Base-by-base conservation (phyloP, 2,888 invertebrate genomes). In the Adelphocoris suturalis region DNA sequence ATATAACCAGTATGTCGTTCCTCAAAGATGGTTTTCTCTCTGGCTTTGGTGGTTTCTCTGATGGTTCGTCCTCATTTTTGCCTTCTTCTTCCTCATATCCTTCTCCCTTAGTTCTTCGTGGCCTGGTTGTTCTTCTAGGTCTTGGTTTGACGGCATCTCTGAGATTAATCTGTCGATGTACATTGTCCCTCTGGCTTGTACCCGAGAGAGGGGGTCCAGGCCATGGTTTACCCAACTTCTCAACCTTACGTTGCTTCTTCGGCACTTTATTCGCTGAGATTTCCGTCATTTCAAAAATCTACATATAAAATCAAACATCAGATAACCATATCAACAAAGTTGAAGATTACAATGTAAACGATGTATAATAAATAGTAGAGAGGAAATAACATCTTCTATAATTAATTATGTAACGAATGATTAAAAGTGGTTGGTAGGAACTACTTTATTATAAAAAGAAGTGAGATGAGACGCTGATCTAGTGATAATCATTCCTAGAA, bases 201-300 rank as follows among this genome's bases (percentile, higher is more conserved):
- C n/a, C n/a, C n/a, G 61, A 14, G n/a, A 61, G 61, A 19, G 61
- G 61, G n/a, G 61, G 61, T n/a, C 61, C 61, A 9, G 61, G 61
- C 61, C 61, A 61, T 7, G 61, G 19, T 61, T 61, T 61, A 61
- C n/a, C 61, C 9, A 7, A 0, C 9, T 16, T 16, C 19, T 19
- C 61, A 3, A 19, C 19, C 61, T 52, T 37, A 37, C 37, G 16
- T 52, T 3, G 13, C 12, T 11, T 52, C 52, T 52, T 52, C 52
- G 52, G 1, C 52, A 16, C 52, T 16, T 3, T 52, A 52, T 1
- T 37, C 7, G 37, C 2, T 37, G 37, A 37, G 37, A 37, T 37
- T 4, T 37, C 37, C 7, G 37, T 37, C 37, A 37, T 37, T 37
- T 37, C 37, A 37, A 37, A 7, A 37, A 7, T 37, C 3, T 37